Conservation (phyloP, 2,888 invertebrate genomes). For the Drosophila fulvimacula region DNA sequence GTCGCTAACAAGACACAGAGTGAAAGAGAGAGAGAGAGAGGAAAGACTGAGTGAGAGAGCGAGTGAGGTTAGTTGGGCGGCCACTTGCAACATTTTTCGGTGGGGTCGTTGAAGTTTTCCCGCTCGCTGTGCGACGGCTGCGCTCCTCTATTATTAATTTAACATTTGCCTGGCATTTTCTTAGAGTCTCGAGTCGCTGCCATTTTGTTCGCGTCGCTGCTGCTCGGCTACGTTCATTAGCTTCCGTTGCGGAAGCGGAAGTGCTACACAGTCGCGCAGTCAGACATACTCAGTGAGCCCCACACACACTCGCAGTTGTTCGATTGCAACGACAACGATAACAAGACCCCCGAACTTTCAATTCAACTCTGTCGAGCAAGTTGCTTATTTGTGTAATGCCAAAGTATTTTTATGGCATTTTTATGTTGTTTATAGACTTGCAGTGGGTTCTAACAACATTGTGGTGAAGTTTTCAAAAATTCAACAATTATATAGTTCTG, state of each 20-base stretch:
- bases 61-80: background rate
- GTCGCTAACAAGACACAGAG: slow-evolving; percentile 15
- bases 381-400: slow-evolving; percentile 52
- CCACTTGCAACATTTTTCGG: slow-evolving; percentile 35
- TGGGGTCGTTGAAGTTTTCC: slow-evolving; percentile 46
- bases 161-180: slow-evolving; percentile 67
- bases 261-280: slow-evolving; percentile 77
- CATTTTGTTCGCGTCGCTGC: slow-evolving; percentile 53
- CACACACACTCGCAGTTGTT: slow-evolving; percentile 31
- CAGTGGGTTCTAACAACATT: slow-evolving; percentile 21
- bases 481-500: background rate
- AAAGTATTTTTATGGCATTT: slow-evolving; percentile 59
- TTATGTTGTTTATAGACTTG: slow-evolving; percentile 42
- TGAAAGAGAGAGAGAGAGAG: background rate
- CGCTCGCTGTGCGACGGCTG: slow-evolving; percentile 44
- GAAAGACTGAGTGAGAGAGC: background rate
- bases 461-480: slow-evolving; percentile 6
- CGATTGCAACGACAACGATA: slow-evolving; percentile 53
- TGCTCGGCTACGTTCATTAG: slow-evolving; percentile 67
- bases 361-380: slow-evolving; percentile 48
- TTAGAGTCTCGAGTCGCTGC: slow-evolving; percentile 45
- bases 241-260: slow-evolving; percentile 78
- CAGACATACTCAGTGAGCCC: slow-evolving; percentile 71
- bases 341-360: slow-evolving; percentile 38
- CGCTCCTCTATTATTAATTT: slow-evolving; percentile 70